Base-by-base conservation (phyloP, 2,797 vertebrate species). In the Fratercula arctica region DNA sequence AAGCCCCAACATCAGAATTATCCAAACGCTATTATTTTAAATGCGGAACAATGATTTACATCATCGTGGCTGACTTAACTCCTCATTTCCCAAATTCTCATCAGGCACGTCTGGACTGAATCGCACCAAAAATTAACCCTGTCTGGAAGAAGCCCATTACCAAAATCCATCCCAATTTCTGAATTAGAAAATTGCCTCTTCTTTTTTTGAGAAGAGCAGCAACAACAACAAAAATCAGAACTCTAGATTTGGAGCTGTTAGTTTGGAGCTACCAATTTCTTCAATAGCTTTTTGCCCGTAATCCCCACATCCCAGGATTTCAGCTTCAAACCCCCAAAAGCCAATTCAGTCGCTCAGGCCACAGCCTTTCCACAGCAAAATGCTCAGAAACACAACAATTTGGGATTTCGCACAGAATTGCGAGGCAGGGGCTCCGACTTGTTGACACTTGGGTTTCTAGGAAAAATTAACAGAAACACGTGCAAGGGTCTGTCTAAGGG, bases 391-490 rank as follows among this genome's bases (percentile, higher is more conserved):
- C 25, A 84, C 80, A 43, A 26, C 69, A 82, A 0, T 19, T 13
- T n/a, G 66, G 67, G 79, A 89, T 91, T 86, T 91, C 51, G 88
- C 89, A 41, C 15, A 9, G 64, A 90, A 78, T 13, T 76, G 66
- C 80, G 91, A 51, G 21, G 67, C 77, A 82, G 69, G 28, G 94
- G 43, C 83, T 96, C 54, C 9, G 20, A 77, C 95, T 94, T 96
- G 92, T 97, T 96, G 93, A 97, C 91, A 89, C 89, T 93, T 70
- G 59, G 31, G 87, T 95, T 97, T 96, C 96, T 97, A 94, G 86
- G 87, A 96, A 87, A 93, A 98, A 97, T 96, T 95, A 97, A 84
- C 76, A 87, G 91, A 88, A 97, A 97, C 93, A 97, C 39, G 28
- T 97, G 86, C 94, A 94, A 86, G 80, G 81, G 72, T 77, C 95